These are phyloP conservation scores for Rhynchotus rufescens DNA, from an alignment of 2,797 vertebrate genomes.

Conservation along the genomic window DNA sequence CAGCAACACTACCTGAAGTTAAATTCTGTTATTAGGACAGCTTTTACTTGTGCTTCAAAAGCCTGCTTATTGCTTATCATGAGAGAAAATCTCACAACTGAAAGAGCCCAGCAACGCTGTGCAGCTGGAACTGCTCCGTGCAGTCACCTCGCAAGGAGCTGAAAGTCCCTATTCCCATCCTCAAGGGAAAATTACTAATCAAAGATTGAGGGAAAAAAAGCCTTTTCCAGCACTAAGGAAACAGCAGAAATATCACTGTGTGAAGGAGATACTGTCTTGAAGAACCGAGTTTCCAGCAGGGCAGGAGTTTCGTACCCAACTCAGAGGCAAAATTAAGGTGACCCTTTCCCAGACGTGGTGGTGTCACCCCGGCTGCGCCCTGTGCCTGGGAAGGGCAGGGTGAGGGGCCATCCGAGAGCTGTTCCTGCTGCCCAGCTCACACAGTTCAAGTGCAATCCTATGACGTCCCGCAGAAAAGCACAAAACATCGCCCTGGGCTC, in stretches of 20 bases:
- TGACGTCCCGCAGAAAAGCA: rapidly evolving
- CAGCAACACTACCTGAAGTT: background rate
- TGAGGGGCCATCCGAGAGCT: background rate
- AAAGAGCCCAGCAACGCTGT: background rate
- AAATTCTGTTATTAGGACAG: background rate
- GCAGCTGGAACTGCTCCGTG: background rate
- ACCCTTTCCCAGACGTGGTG: background rate
- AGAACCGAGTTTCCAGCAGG: background rate
- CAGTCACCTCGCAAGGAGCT: background rate
- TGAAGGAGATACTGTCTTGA: background rate
- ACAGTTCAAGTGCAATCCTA: background rate
- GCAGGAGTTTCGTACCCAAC: background rate
- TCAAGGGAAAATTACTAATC: background rate
- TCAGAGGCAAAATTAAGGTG: background rate
- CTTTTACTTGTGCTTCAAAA: background rate
- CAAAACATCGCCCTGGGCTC: background rate
- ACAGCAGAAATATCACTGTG: background rate
- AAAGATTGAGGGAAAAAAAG: background rate
- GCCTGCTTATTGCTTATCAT: rapidly evolving
- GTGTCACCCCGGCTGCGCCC: background rate
- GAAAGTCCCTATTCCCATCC: rapidly evolving
- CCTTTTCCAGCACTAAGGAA: background rate
- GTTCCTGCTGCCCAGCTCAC: background rate
- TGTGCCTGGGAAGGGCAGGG: background rate
- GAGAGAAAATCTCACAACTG: background rate